Base-by-base conservation (phyloP, 2,888 invertebrate species). In the Drosophila paranaensis region DNA sequence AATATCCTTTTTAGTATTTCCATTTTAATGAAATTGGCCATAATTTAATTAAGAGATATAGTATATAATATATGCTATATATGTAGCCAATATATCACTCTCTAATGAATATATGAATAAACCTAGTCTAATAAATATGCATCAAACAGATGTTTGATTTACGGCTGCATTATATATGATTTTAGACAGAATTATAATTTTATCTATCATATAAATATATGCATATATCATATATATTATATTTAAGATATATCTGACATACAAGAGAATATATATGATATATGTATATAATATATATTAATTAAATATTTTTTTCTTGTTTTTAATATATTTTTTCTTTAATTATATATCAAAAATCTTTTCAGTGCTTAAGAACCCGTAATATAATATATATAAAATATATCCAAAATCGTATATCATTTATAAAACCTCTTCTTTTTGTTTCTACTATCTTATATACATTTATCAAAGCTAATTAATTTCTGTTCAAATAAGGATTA, bases 391-490 rank as follows among this genome's bases (percentile, higher is more conserved):
- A 33, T 33, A 33, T 33, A 8, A 48, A 30, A n/a, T 30, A 30
- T 30, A 48, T 5, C 33, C 4, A 0, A 16, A 11, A 33, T 8
- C 16, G 6, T 11, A 16, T 33, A 33, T 11, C 16, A 11, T 50
- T 30, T 11, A 16, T 6, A 33, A 48, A 3, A 1, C 6, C 16
- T n/a, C 3, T n/a, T 50, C n/a, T 30, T 11, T 30, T 16, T 50
- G 11, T 6, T 14, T 50, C 10, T 20, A 3, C 20, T 11, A 20
- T 43, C 20, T 6, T 20, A 10, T n/a, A 30, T 30, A 11, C 30
- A 48, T 48, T 48, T 48, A 33, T 50, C 33, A 50, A 30, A 50
- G 11, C 6, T 50, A n/a, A 50, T 33, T 16, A 50, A 50, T 16
- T 50, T n/a, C n/a, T 48, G 9, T 27, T 46, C 46, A 30, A 48